Evolutionary conservation across 2,888 invertebrate genomes (phyloP), one percentile per base, ranked within the genome.

Genomic region (Mimas tiliae): DNA sequence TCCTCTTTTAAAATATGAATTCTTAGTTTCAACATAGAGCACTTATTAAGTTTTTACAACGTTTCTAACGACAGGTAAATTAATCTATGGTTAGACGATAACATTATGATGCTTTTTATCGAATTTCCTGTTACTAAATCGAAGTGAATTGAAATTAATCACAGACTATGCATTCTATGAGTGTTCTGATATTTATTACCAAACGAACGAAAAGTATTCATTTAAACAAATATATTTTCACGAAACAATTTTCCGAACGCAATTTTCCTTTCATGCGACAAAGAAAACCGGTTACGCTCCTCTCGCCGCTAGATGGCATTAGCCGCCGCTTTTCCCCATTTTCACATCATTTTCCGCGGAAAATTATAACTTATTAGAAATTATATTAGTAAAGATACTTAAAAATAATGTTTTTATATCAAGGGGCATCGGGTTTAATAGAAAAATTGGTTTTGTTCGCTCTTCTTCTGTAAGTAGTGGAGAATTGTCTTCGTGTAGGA

Each of bases 291-390:
- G 58, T 19, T 42, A 12, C 16, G 58, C 52, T 79, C 91, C 87
- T 65, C 91, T 88, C 93, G 72, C 71, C 87, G 67, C 85, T 80
- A 93, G 93, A 92, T 91, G 93, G 88, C 90, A 83, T 19, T 76
- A 74, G 58, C 68, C 68, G 89, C 78, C 73, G 76, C 76, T 89
- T 89, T 88, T 78, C 82, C 65, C 53, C 52, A 74, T 85, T 89
- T 90, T 81, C 84, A 70, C 53, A 1, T 64, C 68, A 75, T 86
- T 89, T 90, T 85, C 85, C 81, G 64, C 34, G 27, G 64, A 64
- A 64, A 58, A 42, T n/a, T 21, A 34, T n/a, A 45, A 48, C 2
- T 63, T 48, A 55, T 50, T 6, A 7, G 12, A 0, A 16, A n/a
- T 6, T 27, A 8, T n/a, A 38, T 51, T 16, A 27, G 9, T 12